Percentiles rank a stretch among this genome's conserved stretches.
Evolutionary conservation across 2,888 invertebrate genomes (phyloP).

Genomic region (Baccha elongata): DNA sequence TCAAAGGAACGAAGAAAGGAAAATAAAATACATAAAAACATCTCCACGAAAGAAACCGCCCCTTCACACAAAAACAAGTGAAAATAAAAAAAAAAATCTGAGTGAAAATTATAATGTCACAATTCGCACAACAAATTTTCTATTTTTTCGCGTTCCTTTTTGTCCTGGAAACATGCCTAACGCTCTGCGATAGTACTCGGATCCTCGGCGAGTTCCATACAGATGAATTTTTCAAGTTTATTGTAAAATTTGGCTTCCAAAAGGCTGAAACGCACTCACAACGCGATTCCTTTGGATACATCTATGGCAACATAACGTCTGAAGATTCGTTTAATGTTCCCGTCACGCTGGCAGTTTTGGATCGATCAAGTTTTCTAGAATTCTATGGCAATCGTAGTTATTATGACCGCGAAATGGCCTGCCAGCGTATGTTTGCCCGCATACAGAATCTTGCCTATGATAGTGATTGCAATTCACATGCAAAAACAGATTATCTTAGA

Average conservation of each 20-base stretch:
- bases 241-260: slow-evolving; percentile 98
- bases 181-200: slow-evolving; percentile 82
- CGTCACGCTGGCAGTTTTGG: slow-evolving; percentile 94
- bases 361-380: slow-evolving; percentile 93
- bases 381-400: slow-evolving; percentile 92
- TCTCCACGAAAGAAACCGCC: slow-evolving; percentile 62
- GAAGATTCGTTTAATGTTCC: slow-evolving; percentile 86
- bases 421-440: slow-evolving; percentile 93
- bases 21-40: slow-evolving; percentile 41
- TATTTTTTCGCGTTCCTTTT: slow-evolving; percentile 65
- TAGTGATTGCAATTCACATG: slow-evolving; percentile 87
- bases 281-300: slow-evolving; percentile 95
- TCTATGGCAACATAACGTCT: slow-evolving; percentile 97
- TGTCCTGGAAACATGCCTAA: slow-evolving; percentile 56
- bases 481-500: slow-evolving; percentile 87
- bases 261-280: slow-evolving; percentile 94
- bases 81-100: slow-evolving; percentile 28
- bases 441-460: slow-evolving; percentile 93
- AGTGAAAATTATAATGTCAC: slow-evolving; percentile 62
- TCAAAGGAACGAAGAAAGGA: slow-evolving; percentile 13
- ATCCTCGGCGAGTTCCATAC: slow-evolving; percentile 86
- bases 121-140: slow-evolving; percentile 65
- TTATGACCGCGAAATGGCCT: slow-evolving; percentile 88
- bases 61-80: slow-evolving; percentile 35
- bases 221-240: slow-evolving; percentile 93